A percentile compares a stretch with the other conserved stretches of the same genome.
These are phyloP conservation scores for Aythya baeri DNA, from an alignment of 2,113 vertebrate genomes.

Conservation along the genomic window DNA sequence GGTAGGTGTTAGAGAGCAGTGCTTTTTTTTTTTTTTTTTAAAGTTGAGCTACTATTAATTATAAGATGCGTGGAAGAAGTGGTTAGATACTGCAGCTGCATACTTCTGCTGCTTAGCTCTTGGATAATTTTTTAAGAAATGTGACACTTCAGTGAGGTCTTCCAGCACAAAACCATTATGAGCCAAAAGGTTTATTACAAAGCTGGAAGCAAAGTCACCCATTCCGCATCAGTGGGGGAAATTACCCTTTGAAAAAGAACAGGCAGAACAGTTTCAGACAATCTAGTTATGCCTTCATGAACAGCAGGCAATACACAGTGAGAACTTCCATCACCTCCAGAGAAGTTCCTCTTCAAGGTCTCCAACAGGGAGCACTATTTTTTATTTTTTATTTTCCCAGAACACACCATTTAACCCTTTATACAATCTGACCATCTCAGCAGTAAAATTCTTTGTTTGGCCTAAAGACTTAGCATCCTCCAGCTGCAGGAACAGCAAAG, in stretches of 20 bases:
- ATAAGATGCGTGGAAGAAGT: neutral
- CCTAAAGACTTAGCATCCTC: neutral
- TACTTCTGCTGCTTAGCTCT: neutral
- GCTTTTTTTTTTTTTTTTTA: too few species aligned
- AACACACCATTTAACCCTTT: neutral
- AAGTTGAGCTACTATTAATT: neutral
- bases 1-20: neutral
- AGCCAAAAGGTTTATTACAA: neutral
- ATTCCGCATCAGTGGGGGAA: neutral
- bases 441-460: rapidly evolving
- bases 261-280: neutral
- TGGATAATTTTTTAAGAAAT: neutral
- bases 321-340: neutral
- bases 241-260: neutral
- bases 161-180: neutral
- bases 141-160: neutral
- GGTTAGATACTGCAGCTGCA: neutral
- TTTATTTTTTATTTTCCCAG: too few species aligned
- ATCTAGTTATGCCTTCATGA: neutral
- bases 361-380: neutral
- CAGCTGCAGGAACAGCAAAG: neutral
- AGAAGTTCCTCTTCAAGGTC: neutral
- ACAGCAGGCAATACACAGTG: neutral
- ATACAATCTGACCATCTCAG: rapidly evolving
- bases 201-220: neutral